Base-by-base conservation (phyloP, 2,113 vertebrate species). In the Urocolius indicus region DNA sequence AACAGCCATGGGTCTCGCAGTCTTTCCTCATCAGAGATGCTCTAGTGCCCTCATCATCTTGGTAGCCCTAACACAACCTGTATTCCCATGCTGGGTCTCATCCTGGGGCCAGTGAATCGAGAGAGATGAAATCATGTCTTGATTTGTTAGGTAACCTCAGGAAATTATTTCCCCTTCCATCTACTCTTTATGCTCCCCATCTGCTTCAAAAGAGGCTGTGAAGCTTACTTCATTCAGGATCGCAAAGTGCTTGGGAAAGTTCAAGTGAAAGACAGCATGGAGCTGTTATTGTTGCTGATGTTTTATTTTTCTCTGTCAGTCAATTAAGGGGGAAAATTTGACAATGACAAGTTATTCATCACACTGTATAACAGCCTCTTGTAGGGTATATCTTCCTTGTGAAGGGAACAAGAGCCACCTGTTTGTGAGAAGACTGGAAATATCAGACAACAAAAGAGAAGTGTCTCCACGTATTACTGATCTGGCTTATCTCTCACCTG, bases 221-320 rank as follows among this genome's bases (percentile, higher is more conserved):
- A 83, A 88, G 46, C 20, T 92, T 49, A 18, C 38, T 90, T 90
- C 58, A 62, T 19, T 73, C 54, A 18, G 79, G 45, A 79, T 85
- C 85, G 58, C 62, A 41, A 85, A 91, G n/a, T 57, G 27, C 67
- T 90, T 58, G 58, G 79, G 75, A 61, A 95, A 90, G 82, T 76
- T 88, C 67, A 92, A 92, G 36, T 43, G 66, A 91, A 95, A 93
- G 85, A 49, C 26, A 36, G n/a, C 36, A 46, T 1, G 2, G 51
- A 95, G 74, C 26, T 84, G 34, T 41, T 93, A 45, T 45, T 85
- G 79, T 61, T 91, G 74, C 19, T 79, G 74, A 26, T 52, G 27
- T 61, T 83, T 85, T 88, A 24, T 88, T 93, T 88, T 83, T 46
- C 23, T 69, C 32, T 91, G n/a, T n/a, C 78, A 85, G 74, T 73